Evolutionary conservation across 2,113 vertebrate species (phyloP), one percentile per base, ranked within the genome.

Genomic region (Poecilia latipinna): DNA sequence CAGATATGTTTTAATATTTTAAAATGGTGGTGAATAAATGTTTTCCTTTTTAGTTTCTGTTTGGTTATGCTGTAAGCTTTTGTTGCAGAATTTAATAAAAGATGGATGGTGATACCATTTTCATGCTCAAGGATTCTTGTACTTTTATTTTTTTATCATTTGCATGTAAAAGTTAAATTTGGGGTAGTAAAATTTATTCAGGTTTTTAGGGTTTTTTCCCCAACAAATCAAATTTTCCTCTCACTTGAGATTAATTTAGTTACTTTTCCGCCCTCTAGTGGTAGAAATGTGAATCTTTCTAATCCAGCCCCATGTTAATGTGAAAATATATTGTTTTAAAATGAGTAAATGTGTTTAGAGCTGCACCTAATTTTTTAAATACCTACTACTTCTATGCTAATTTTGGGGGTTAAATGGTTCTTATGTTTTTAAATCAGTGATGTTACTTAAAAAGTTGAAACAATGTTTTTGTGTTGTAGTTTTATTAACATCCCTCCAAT

Each of bases 231-330:
- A 54, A 57, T 24, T 24, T 57, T 51, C 3, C 2, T 51, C 19
- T 8, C 13, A 6, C n/a, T 29, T 57, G 29, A n/a, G 17, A 70
- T 33, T 51, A 66, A 31, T 68, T 79, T 22, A 28, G 76, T 79
- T 12, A 60, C 75, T 77, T 72, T 86, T 72, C 77, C 72, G 61
- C 87, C 90, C 77, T 75, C 90, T 19, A 68, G 89, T 90, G 93
- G 88, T 65, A 51, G 4, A 12, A 61, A 44, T 54, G 51, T n/a
- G n/a, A 57, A 10, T 57, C 48, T 19, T 19, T 22, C 48, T 54
- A 3, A 54, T 54, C 17, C 7, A 8, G 4, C 48, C 22, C 5
- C 48, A 5, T 54, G 17, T 22, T 8, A 17, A 54, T 54, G 48
- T 54, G 4, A 54, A 54, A 54, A 19, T 19, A 22, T 19, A 19